A percentile compares a stretch with the other conserved stretches of the same genome.
Conservation (phyloP, 2,888 invertebrate genomes). For the Calameuta idolon region DNA sequence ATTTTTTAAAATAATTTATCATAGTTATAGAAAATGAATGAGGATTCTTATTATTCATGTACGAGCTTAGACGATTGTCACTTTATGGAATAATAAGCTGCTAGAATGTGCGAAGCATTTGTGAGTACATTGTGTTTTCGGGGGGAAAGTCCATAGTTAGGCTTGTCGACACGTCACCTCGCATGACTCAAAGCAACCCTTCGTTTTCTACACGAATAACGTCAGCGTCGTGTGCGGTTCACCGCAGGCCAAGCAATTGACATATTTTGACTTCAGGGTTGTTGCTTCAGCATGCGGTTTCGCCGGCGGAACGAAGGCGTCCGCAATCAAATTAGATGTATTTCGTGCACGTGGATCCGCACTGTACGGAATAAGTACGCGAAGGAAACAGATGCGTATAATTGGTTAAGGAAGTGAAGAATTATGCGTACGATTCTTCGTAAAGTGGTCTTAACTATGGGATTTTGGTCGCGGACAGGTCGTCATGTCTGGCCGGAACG, state of each 20-base stretch:
- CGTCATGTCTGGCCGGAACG: constrained; percentile 11
- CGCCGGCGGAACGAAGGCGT: constrained; percentile 16
- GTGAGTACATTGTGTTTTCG: not conserved
- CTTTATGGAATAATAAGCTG: not conserved
- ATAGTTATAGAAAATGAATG: not conserved
- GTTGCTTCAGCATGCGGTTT: constrained; percentile 35
- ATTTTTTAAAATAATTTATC: not conserved
- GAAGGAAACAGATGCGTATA: constrained; percentile 41
- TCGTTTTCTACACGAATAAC: constrained; percentile 25
- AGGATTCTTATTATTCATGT: not conserved
- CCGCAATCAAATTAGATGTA: constrained; percentile 17
- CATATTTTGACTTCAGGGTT: constrained; percentile 58
- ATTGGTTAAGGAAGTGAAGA: constrained; percentile 47
- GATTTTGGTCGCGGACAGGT: constrained; percentile 4
- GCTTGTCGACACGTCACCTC: constrained; percentile 61
- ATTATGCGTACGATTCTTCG: constrained; percentile 31
- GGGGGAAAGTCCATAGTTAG: constrained; percentile 29
- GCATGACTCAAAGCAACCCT: constrained; percentile 55
- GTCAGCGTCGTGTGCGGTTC: constrained; percentile 45
- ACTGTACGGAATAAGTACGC: not conserved
- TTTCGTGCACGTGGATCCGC: constrained; percentile 24
- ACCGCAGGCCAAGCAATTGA: constrained; percentile 59
- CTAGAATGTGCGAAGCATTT: no score
- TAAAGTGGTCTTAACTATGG: not conserved
- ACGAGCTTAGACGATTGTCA: not conserved